Percentiles rank a stretch among this genome's conserved stretches.
Evolutionary conservation across 2,113 vertebrate genomes (phyloP).

Genomic region (Austrofundulus limnaeus): DNA sequence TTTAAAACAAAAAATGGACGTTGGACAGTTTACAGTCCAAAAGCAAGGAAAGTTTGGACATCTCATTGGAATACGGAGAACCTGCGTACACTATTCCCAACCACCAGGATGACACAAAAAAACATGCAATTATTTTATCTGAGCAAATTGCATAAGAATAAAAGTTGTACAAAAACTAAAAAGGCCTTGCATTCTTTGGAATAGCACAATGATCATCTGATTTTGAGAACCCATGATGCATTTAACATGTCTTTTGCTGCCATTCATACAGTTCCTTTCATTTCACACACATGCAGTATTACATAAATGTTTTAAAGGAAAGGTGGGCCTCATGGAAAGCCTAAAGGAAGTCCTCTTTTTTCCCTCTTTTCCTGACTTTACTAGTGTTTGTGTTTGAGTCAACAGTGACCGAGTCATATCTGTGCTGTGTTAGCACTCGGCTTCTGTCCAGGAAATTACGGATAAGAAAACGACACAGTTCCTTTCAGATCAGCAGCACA

Average conservation of each 20-base stretch:
- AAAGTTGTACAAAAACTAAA: too few relatives aligned
- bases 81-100: too few relatives aligned
- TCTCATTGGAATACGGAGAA: too few relatives aligned
- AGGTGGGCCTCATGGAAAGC: constrained; percentile 61
- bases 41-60: too few relatives aligned
- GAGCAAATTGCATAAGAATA: too few relatives aligned
- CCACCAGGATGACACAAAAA: too few relatives aligned
- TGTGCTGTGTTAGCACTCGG: constrained; percentile 61
- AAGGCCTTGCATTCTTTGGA: too few relatives aligned
- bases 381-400: constrained; percentile 24
- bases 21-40: too few relatives aligned
- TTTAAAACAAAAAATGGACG: too few relatives aligned
- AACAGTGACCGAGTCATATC: constrained; percentile 50
- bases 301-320: constrained; percentile 56
- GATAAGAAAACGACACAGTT: constrained; percentile 55
- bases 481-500: constrained; percentile 18
- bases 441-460: constrained; percentile 64
- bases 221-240: not conserved
- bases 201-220: too few relatives aligned
- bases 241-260: not conserved
- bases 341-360: constrained; percentile 68
- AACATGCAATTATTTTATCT: too few relatives aligned
- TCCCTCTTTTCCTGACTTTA: constrained; percentile 65
- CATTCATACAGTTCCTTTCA: not conserved
- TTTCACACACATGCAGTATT: constrained; percentile 15